Conservation (phyloP, 2,113 vertebrate species). For the Atherinomorus stipes region DNA sequence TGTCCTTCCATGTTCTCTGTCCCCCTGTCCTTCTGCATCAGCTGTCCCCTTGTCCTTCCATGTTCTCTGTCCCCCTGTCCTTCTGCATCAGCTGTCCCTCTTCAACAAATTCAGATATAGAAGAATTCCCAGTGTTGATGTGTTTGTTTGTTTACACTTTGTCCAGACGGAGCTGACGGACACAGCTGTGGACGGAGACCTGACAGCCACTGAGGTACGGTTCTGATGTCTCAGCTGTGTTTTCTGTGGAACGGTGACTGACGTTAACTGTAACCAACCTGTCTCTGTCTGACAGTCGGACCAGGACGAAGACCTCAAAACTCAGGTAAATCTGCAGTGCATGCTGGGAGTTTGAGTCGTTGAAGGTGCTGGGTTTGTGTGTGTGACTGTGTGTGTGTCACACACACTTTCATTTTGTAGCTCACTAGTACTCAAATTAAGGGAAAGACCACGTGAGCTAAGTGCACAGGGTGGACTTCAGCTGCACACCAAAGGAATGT, state of each 20-base stretch:
- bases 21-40: too few relatives aligned
- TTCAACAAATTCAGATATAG: too few relatives aligned
- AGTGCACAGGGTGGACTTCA: too few relatives aligned
- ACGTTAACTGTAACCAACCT: not conserved
- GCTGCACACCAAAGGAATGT: too few relatives aligned
- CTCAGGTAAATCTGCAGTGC: slow-evolving; percentile 45
- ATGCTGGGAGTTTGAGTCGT: not conserved
- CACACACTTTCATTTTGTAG: too few relatives aligned
- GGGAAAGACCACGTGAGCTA: too few relatives aligned
- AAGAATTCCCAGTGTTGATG: too few relatives aligned
- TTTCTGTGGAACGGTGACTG: not conserved
- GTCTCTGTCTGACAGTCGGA: slow-evolving; percentile 70
- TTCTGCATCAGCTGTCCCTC: not conserved
- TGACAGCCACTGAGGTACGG: slow-evolving; percentile 92
- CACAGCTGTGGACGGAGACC: slow-evolving; percentile 86
- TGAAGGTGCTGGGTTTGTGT: too few relatives aligned
- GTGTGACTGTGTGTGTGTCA: too few relatives aligned
- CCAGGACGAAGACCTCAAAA: slow-evolving; percentile 91
- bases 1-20: too few relatives aligned
- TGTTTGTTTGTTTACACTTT: slow-evolving; percentile 71
- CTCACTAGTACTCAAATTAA: too few relatives aligned
- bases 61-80: too few relatives aligned
- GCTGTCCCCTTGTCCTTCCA: not conserved
- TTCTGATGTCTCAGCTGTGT: not conserved
- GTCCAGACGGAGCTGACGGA: slow-evolving; percentile 95